Evolutionary conservation across 2,797 vertebrate species (phyloP), one percentile per base, ranked within the genome.

Genomic region (Epinephelus awoara): DNA sequence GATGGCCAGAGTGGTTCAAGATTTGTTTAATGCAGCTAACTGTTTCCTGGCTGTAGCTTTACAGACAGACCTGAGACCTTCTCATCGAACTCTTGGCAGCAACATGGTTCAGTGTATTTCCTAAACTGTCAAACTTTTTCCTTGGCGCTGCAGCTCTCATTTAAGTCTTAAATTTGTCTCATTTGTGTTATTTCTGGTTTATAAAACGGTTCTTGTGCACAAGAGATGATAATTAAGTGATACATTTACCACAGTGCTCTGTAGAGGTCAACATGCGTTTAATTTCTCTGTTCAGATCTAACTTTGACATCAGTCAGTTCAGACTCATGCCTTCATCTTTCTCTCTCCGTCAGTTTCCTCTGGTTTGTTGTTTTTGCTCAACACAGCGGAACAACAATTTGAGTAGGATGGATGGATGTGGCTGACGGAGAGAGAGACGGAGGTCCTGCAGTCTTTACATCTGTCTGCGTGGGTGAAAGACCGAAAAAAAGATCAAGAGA

Each of bases 351-450:
- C 27, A 5, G 40, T 51, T 44, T 49, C 40, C 1, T 13, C 54
- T 2, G 51, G 77, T 70, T 80, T 75, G 75, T 77, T 80, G 54
- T 40, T 75, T 65, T 12, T 84, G 52, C 49, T 63, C 72, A 71
- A 70, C 52, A 6, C 27, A 49, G 75, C 49, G 49, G 55, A 77
- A 82, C 78, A 69, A 67, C 71, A 79, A 34, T 42, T 51, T 15
- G 62, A 84, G 57, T 14, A 58, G 66, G 70, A 80, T 56, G 58
- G 80, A 84, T 84, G 66, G 64, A 81, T 72, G 79, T 69, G 79
- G 50, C 34, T 2, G 72, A 67, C 1, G 12, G 69, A 40, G 62
- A 17, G 49, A 42, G 57, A 42, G 75, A 63, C 3, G 6, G 62
- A 75, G 54, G 52, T 72, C 67, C 62, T 77, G 72, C 79, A 64